Evolutionary conservation across 1,140 invertebrate genomes (phyloP), one percentile per base, ranked within the genome.

Genomic region (Eumeta japonica): DNA sequence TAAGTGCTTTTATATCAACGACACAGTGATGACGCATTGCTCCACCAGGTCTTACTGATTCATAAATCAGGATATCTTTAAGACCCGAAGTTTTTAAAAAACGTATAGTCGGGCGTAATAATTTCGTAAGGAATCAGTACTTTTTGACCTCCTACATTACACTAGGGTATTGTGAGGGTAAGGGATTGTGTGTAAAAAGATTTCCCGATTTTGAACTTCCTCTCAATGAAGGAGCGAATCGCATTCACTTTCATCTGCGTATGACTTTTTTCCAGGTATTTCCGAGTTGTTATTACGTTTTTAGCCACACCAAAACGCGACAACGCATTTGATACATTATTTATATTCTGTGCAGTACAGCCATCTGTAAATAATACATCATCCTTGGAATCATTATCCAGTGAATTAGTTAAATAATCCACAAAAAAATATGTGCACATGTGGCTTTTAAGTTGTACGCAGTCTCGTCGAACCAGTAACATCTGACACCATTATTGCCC

Each of bases 391-490:
- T 37, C 16, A 16, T 46, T 28, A 29, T 47, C 34, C 29, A 53
- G 2, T 9, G 50, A 24, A 39, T 44, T 47, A 16, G 38, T 45
- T 30, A 74, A 19, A 46, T 62, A 57, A 28, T 68, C 48, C 24
- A 57, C 37, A 29, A 62, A 28, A 45, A 68, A 35, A 33, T 52
- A 58, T 27, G 58, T 55, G 47, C 66, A 76, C 13, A 52, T 55
- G 59, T 60, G 3, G 72, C 58, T 39, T 51, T 54, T 34, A 77
- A 48, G 43, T 61, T 62, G 16, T 52, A 50, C 31, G 65, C 48
- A 3, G 48, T 50, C 46, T 77, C 75, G 43, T 72, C 44, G 54
- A 71, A 78, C 47, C 64, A 59, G 52, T 73, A 76, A 41, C 65
- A 58, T 7, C 32, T 50, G 39, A 43, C 43, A 24, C 50, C 33